Conservation (phyloP, 1,140 invertebrate species). For the Pogonomyrmex barbatus region DNA sequence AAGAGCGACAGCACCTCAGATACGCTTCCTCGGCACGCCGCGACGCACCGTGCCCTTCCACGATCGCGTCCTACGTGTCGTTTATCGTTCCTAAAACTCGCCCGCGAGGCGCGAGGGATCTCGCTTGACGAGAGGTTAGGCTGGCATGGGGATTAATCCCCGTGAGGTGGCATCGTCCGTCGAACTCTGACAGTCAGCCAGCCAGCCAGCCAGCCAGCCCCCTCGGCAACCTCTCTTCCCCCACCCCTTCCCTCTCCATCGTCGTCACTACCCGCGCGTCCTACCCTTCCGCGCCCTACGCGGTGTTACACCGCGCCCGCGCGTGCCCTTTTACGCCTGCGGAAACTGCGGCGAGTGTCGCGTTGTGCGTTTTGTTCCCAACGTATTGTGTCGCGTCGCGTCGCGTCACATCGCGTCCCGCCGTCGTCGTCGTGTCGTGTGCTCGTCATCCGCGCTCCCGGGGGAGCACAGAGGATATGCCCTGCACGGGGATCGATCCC, state of each 20-base stretch:
- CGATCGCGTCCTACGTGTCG: neutral
- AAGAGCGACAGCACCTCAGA: conserved; percentile 18
- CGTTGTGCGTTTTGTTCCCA: conserved; percentile 16
- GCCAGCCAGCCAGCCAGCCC: conserved; percentile 6
- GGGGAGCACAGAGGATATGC: conserved; percentile 61
- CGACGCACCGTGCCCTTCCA: conserved; percentile 43
- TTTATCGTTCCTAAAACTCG: conserved; percentile 15
- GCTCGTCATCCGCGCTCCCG: conserved; percentile 41
- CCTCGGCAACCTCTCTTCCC: conserved; percentile 35
- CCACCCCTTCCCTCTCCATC: neutral
- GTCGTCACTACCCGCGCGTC: conserved; percentile 64
- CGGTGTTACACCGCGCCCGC: conserved; percentile 60
- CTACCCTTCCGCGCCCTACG: conserved; percentile 63
- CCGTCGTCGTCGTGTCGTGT: conserved; percentile 17
- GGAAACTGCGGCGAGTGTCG: conserved; percentile 65
- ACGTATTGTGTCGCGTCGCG: conserved; percentile 21
- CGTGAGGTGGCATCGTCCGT: conserved; percentile 70
- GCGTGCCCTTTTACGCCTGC: conserved; percentile 64
- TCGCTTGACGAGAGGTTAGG: conserved; percentile 68
- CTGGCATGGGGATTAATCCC: conserved; percentile 71
- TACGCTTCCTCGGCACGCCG: conserved; percentile 25
- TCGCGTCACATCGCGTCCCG: conserved; percentile 28
- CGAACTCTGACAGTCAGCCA: conserved; percentile 69
- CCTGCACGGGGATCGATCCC: conserved; percentile 73
- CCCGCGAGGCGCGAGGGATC: neutral